Percentiles rank a stretch among this genome's conserved stretches.
Evolutionary conservation across 1,140 invertebrate genomes (phyloP).

Genomic region (Drosophila azteca): DNA sequence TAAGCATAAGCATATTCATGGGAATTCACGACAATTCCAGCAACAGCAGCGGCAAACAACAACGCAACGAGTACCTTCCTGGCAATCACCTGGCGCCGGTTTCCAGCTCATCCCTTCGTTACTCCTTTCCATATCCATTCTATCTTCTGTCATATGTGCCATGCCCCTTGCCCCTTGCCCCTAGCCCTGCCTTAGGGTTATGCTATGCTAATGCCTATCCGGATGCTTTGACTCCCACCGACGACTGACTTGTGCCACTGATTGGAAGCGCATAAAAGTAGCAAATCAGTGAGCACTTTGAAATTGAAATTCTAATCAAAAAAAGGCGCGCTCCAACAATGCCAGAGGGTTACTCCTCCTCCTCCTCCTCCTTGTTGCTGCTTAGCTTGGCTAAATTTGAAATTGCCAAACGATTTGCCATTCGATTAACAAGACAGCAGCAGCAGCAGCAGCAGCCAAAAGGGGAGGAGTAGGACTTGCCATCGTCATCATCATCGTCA

Average conservation of each 20-base stretch:
- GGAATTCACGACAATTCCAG: too few relatives aligned
- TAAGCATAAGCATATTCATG: background rate
- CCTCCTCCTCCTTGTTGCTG: conserved; percentile 19
- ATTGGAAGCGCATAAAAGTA: conserved; percentile 79
- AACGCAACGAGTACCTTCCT: conserved; percentile 33
- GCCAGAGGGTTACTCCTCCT: conserved; percentile 28
- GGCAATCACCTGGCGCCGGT: conserved; percentile 71
- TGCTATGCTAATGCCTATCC: conserved; percentile 71
- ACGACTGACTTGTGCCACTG: conserved; percentile 36
- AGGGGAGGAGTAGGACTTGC: conserved; percentile 4
- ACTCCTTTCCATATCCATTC: conserved; percentile 1
- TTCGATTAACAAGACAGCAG: conserved; percentile 74
- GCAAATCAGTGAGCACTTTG: conserved; percentile 76
- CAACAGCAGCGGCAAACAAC: too few relatives aligned
- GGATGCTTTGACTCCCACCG: conserved; percentile 52
- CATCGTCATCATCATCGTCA: background rate
- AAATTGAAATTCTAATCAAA: conserved; percentile 82
- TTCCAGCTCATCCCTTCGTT: conserved; percentile 19
- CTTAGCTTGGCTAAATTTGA: conserved; percentile 74
- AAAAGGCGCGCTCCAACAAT: conserved; percentile 37
- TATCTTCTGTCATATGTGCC: background rate
- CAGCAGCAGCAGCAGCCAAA: conserved; percentile 17
- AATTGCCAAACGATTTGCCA: conserved; percentile 76
- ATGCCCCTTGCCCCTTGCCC: background rate
- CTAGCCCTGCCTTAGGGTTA: conserved; percentile 47